These are phyloP conservation scores for Dicyrtoma fusca DNA, from an alignment of 2,888 invertebrate species.

Conservation along the genomic window DNA sequence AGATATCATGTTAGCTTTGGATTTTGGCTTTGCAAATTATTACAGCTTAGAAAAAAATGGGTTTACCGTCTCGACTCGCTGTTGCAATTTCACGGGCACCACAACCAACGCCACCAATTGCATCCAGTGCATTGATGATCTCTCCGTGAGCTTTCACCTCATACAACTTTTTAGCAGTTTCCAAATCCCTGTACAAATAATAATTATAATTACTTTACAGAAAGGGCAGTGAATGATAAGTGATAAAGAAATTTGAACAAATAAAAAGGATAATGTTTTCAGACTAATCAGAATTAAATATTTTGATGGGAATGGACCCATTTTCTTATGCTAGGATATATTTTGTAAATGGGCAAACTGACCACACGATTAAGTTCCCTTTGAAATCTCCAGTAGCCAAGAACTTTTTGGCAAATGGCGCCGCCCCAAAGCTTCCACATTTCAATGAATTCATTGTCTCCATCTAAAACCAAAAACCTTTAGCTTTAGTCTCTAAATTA, in stretches of 20 bases:
- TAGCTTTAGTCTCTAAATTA: too few species aligned
- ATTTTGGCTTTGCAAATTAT: not conserved
- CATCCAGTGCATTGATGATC: conserved; percentile 90
- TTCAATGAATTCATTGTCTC: conserved; percentile 84
- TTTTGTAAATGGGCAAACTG: not conserved
- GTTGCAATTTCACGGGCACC: conserved; percentile 96
- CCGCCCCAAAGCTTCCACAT: conserved; percentile 91
- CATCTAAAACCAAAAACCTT: conserved; percentile 62
- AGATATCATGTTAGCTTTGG: not conserved
- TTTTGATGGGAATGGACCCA: too few species aligned
- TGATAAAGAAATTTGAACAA: too few species aligned
- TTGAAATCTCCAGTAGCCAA: conserved; percentile 90
- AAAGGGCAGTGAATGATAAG: too few species aligned
- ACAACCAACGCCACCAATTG: conserved; percentile 82
- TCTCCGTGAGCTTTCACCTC: conserved; percentile 78
- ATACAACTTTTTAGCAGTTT: conserved; percentile 74
- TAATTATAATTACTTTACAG: too few species aligned
- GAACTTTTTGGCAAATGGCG: conserved; percentile 75
- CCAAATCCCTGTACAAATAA: conserved; percentile 89
- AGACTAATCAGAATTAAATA: too few species aligned
- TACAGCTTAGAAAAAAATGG: not conserved
- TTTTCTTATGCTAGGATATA: not conserved
- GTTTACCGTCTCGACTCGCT: conserved; percentile 83
- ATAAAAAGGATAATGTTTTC: not conserved
- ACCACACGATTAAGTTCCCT: conserved; percentile 83